Conservation (phyloP, 2,797 vertebrate species). For the Tenualosa thibaudeaui region DNA sequence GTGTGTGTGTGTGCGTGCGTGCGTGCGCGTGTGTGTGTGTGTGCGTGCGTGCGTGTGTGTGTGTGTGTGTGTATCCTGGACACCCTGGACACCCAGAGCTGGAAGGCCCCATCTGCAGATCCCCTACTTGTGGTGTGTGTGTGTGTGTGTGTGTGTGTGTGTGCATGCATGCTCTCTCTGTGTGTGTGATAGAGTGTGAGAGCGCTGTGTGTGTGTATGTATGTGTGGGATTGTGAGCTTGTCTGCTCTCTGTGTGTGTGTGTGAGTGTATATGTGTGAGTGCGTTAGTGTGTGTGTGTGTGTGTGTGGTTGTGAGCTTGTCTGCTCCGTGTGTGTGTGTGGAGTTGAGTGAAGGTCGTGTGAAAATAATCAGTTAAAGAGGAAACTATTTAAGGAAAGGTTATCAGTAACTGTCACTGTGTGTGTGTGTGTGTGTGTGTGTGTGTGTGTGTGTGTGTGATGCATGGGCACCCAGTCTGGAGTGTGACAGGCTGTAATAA, state of each 20-base stretch:
- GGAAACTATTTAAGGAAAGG: conserved; percentile 26
- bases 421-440: background rate
- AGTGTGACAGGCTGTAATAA: no score
- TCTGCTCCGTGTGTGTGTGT: background rate
- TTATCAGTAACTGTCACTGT: conserved; percentile 20
- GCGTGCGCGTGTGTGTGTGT: background rate
- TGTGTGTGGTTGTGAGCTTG: background rate
- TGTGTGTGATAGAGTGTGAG: no score
- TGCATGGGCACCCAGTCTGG: no score
- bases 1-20: no score
- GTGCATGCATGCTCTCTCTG: no score
- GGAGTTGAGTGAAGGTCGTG: conserved; percentile 43
- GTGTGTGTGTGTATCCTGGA: background rate
- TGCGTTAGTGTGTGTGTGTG: conserved; percentile 10
- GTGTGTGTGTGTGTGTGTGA: no score
- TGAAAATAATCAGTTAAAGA: conserved; percentile 32
- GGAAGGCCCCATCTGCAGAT: no score
- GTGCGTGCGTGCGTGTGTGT: background rate
- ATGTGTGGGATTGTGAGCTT: background rate
- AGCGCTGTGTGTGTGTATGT: background rate
- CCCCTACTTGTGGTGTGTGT: background rate
- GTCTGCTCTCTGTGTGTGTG: background rate
- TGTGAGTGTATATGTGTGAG: background rate
- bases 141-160: conserved; percentile 7
- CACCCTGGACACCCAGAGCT: background rate